Conservation (phyloP, 2,797 vertebrate genomes). For the Sebastes hubbsi region DNA sequence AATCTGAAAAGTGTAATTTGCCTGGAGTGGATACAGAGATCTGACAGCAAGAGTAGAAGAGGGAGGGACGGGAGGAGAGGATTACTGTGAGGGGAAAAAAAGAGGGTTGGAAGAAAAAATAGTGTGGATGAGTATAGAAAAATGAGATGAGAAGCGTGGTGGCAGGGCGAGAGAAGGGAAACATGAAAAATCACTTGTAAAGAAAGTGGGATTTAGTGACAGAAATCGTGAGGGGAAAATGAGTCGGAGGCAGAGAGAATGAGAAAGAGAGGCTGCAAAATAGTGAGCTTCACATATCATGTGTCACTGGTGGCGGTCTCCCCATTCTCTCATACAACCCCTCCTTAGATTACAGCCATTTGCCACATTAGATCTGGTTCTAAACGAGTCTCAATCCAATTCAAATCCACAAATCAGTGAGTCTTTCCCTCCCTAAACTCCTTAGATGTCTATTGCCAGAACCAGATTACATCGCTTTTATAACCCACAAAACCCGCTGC, state of each 20-base stretch:
- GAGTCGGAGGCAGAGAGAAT: not conserved
- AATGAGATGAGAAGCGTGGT: constrained; percentile 40
- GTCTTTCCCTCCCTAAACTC: constrained; percentile 66
- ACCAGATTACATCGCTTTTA: constrained; percentile 76
- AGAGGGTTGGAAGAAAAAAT: constrained; percentile 10
- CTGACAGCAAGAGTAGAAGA: constrained; percentile 63
- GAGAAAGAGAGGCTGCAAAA: not conserved
- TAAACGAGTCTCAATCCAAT: constrained; percentile 61
- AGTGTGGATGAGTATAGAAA: constrained; percentile 28
- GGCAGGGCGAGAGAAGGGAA: constrained; percentile 17
- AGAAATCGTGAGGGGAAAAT: constrained; percentile 2
- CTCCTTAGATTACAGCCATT: constrained; percentile 61
- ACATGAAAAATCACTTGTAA: constrained; percentile 21
- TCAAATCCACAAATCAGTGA: constrained; percentile 76
- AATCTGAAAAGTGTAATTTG: constrained; percentile 77
- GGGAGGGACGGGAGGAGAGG: constrained; percentile 49
- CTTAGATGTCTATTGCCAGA: constrained; percentile 71
- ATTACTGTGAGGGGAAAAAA: constrained; percentile 45
- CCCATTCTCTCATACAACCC: not conserved
- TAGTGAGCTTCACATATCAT: constrained; percentile 7
- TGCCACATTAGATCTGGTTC: constrained; percentile 57
- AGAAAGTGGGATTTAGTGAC: constrained; percentile 20
- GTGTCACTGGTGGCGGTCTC: constrained; percentile 5
- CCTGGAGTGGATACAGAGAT: constrained; percentile 72
- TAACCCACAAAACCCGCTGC: constrained; percentile 68